A percentile compares a stretch with the other conserved stretches of the same genome.
Evolutionary conservation across 2,797 vertebrate genomes (phyloP).

Genomic region (Anabacerthia variegaticeps): DNA sequence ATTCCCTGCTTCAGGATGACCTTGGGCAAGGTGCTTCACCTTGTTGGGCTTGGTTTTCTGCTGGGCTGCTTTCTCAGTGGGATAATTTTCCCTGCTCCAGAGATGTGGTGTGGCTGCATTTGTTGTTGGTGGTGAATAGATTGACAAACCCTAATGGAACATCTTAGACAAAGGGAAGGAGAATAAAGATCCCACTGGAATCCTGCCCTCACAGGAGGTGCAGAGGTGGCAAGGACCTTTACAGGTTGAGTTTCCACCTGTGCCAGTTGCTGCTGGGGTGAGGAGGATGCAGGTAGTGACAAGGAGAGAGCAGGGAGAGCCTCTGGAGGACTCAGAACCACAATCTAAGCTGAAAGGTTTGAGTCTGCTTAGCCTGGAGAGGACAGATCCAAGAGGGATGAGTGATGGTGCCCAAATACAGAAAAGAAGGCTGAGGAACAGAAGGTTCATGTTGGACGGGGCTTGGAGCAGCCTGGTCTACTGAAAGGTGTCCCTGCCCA

Average conservation of each 20-base stretch:
- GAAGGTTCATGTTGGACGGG: background rate
- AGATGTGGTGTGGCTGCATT: background rate
- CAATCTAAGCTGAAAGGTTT: background rate
- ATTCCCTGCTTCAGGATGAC: background rate
- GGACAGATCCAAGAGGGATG: background rate
- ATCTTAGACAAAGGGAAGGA: background rate
- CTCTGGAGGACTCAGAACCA: background rate
- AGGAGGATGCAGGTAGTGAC: background rate
- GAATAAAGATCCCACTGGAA: background rate
- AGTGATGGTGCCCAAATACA: background rate
- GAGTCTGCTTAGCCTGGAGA: background rate
- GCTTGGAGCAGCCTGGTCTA: background rate
- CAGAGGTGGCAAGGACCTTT: background rate
- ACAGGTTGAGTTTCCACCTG: background rate
- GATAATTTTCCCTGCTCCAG: background rate
- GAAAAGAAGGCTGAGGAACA: background rate
- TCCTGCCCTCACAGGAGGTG: background rate
- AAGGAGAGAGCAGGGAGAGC: fast-evolving
- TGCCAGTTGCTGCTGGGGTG: background rate
- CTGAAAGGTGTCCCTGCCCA: background rate
- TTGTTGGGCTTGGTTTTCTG: background rate
- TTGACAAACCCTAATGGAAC: background rate
- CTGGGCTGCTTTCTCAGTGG: background rate
- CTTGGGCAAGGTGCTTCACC: background rate
- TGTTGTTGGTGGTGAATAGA: background rate